These are phyloP conservation scores for Podarcis cretensis DNA, from an alignment of 2,113 vertebrate genomes.

Conservation along the genomic window DNA sequence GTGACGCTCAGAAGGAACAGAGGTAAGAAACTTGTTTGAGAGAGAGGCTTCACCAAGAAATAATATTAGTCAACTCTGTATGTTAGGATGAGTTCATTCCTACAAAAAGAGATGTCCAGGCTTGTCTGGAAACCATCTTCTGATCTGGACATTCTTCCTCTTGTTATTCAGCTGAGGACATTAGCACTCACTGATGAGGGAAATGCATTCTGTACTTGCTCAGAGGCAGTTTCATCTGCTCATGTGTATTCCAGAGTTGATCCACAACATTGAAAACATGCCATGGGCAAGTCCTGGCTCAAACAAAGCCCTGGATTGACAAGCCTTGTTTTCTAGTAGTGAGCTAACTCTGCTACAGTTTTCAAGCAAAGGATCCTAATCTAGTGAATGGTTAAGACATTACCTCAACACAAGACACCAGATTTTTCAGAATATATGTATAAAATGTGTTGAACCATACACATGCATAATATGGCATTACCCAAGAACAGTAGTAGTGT, in stretches of 20 bases:
- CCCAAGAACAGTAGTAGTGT: background rate
- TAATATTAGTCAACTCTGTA: background rate
- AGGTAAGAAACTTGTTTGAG: background rate
- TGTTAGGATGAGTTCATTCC: background rate
- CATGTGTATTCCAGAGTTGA: background rate
- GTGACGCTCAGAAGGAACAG: background rate
- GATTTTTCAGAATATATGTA: background rate
- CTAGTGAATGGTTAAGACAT: background rate
- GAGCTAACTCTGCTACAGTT: background rate
- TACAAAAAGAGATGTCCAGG: background rate
- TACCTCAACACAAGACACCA: background rate
- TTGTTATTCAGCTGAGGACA: background rate
- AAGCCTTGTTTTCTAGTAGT: background rate
- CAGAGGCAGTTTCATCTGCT: background rate
- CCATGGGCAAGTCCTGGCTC: background rate
- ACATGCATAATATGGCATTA: background rate
- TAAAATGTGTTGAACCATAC: background rate
- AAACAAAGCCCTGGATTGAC: background rate
- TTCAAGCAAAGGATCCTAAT: background rate
- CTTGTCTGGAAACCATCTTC: background rate
- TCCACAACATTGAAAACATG: background rate
- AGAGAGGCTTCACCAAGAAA: conserved; percentile 46
- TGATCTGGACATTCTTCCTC: background rate
- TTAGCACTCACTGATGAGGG: background rate
- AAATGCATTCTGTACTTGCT: background rate